These are phyloP conservation scores for Diphyllodes magnificus DNA, from an alignment of 2,113 vertebrate species.

Conservation along the genomic window DNA sequence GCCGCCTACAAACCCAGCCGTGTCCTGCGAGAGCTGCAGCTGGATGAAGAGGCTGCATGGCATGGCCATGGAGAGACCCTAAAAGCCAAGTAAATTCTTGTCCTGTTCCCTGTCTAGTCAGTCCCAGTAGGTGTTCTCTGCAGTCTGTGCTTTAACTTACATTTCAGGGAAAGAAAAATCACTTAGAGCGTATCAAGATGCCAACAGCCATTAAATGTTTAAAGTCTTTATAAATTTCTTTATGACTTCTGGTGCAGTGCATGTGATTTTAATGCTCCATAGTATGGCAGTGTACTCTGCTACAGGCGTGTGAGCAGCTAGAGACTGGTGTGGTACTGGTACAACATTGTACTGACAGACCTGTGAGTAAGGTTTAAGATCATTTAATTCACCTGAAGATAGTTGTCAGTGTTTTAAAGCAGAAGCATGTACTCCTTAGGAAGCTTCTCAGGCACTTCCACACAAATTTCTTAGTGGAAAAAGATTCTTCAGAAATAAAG, in stretches of 20 bases:
- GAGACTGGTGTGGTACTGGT: background rate
- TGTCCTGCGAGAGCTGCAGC: slow-evolving; percentile 91
- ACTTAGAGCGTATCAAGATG: background rate
- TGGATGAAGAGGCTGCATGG: slow-evolving; percentile 93
- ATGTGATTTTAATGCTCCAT: background rate
- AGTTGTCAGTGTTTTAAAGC: background rate
- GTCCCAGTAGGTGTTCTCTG: background rate
- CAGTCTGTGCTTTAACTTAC: background rate
- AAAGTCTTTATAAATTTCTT: background rate
- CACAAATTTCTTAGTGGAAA: background rate
- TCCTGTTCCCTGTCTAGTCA: background rate
- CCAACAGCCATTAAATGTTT: background rate
- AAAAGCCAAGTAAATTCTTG: slow-evolving; percentile 92
- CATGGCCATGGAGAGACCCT: slow-evolving; percentile 93
- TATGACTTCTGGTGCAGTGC: background rate
- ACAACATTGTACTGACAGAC: background rate
- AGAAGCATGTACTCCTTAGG: background rate
- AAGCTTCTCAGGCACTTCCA: background rate
- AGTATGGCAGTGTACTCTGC: background rate
- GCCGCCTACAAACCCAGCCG: slow-evolving; percentile 97
- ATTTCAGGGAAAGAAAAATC: background rate
- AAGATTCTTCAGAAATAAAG: background rate
- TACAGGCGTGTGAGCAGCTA: background rate
- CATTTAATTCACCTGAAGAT: background rate
- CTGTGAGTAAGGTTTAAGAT: background rate